Evolutionary conservation across 2,113 vertebrate species (phyloP), one percentile per base, ranked within the genome.

Genomic region (Etheostoma cragini): DNA sequence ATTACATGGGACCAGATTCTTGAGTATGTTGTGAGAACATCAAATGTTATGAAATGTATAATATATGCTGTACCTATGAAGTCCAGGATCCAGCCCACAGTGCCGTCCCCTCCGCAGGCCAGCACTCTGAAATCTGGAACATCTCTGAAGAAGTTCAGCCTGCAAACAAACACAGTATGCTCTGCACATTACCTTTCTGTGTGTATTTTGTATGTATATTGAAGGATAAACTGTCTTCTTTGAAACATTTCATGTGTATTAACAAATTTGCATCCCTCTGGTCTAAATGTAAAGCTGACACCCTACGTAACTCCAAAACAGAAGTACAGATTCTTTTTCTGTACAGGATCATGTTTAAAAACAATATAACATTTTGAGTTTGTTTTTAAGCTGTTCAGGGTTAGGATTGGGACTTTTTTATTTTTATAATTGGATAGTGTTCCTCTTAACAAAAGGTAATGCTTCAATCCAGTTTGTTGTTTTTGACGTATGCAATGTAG

Each of bases 61-160:
- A 58, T 22, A 5, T 16, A 0, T 42, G 22, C 1, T 30, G 53
- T 96, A 99, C 98, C 97, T 87, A 98, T 98, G 88, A 97, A 98
- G 90, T 99, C 98, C 87, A 99, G 95, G 93, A 99, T 98, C 98
- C 98, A 99, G 72, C 97, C 97, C 33, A 98, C 97, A 1, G 97
- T 99, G 84, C 98, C 98, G 80, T 98, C 98, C 46, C 98, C 97
- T 71, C 98, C 98, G n/a, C 98, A 98, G 2, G 97, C 96, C 89
- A 99, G 80, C 42, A 99, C 97, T 92, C 96, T 91, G 95, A 97
- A 98, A 78, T 97, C 96, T 70, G 97, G 88, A 87, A 98, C 97
- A 19, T 99, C 98, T 56, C 97, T 92, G 92, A 99, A 98, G 95
- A 99, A 98, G 93, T 97, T 98, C 92, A 99, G 94, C 92, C 97